Evolutionary conservation across 1,140 invertebrate genomes (phyloP).

Genomic region (Mactra quadrangularis): DNA sequence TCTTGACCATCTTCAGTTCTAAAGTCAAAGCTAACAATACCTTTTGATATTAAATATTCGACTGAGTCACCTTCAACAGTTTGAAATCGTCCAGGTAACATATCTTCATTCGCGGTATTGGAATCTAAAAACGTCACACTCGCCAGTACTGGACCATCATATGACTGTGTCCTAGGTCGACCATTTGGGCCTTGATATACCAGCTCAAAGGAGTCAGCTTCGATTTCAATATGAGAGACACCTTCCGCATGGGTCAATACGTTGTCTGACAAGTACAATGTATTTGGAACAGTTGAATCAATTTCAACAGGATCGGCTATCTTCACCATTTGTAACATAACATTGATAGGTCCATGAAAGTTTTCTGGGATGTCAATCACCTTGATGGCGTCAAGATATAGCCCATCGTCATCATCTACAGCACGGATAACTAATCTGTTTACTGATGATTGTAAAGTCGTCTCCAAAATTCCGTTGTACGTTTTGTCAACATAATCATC

Average conservation of each 20-base stretch:
- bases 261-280: background rate
- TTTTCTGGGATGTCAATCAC: constrained; percentile 29
- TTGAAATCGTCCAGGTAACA: constrained; percentile 22
- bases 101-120: background rate
- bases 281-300: background rate
- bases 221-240: background rate
- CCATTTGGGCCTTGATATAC: too few species aligned
- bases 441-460: background rate
- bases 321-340: constrained; percentile 16
- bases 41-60: constrained; percentile 14
- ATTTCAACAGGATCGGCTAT: constrained; percentile 9
- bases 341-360: constrained; percentile 10
- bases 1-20: background rate
- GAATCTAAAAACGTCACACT: constrained; percentile 13
- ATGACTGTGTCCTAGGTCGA: background rate
- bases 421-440: background rate
- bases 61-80: background rate
- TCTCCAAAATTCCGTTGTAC: background rate
- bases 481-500: background rate
- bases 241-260: background rate
- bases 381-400: constrained; percentile 37
- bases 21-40: constrained; percentile 1
- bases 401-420: background rate
- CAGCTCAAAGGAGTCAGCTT: constrained; percentile 19
- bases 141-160: background rate